Base-by-base conservation (phyloP, 2,797 vertebrate species). In the Rhinoraja longicauda region DNA sequence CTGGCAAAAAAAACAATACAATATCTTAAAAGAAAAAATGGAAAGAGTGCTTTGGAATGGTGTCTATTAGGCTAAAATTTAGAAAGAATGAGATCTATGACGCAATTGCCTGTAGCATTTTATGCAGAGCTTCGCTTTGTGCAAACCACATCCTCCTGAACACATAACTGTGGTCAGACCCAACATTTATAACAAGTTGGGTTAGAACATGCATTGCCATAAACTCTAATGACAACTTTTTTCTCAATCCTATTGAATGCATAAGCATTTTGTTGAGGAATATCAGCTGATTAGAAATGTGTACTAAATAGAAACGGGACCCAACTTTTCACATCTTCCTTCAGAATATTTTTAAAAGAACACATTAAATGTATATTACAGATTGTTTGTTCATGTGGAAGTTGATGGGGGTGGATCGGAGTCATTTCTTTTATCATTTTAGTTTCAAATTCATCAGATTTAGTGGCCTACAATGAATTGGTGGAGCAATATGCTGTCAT, bases 111-210 rank as follows among this genome's bases (percentile, higher is more conserved):
- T 64, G 82, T 86, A 62, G 59, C 53, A 62, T 57, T 86, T 86
- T 88, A 5, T 67, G 84, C 84, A 88, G 62, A 88, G 59, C n/a
- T 88, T 88, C 29, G 62, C 62, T 62, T 67, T 67, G 17, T 67
- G 62, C 62, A 64, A 88, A 88, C 84, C 84, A 88, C 84, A 88
- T 88, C 84, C 84, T 88, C 24, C 45, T 86, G 4, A 88, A 2
- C n/a, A 59, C 9, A 84, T 39, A 17, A 36, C 62, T 88, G 62
- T 21, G 84, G 84, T 88, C 84, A 64, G 17, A 88, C 21, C 84
- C 62, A 88, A 62, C 62, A 88, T 88, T 21, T 88, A 53, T 53
- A 19, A 17, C 53, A 88, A 88, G 59, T 88, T 67, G 62, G 45
- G 26, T 32, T 88, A 64, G 6, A 88, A 88, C 84, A 64, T 88